Evolutionary conservation across 2,113 vertebrate genomes (phyloP), one percentile per base, ranked within the genome.

Genomic region (Ailuropoda melanoleuca): DNA sequence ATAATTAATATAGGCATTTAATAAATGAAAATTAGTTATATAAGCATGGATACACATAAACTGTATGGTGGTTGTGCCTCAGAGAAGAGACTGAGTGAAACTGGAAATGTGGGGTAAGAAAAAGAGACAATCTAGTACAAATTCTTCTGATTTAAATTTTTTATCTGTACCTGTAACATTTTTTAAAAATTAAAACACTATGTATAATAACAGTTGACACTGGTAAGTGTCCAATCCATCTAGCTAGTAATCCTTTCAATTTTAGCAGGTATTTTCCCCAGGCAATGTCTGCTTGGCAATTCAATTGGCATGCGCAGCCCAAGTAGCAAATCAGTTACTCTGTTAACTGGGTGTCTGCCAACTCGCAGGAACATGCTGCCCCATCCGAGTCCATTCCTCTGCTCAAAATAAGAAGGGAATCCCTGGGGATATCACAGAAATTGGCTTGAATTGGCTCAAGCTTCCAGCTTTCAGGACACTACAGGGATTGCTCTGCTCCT

Each of bases 401-500:
- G 62, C 88, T 92, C 95, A 97, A 83, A 96, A 98, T 85, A 95
- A 14, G 70, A 55, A 95, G 50, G 96, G 56, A 97, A 97, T 96
- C 95, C 93, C 94, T 34, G 55, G 70, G 62, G 90, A 95, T 72
- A 70, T 21, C 68, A 84, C 56, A 70, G 68, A 88, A 98, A 92
- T 93, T 77, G 75, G 55, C 56, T 60, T 39, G 75, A 72, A 26
- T 68, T 21, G 82, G n/a, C 58, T 70, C 39, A 14, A 43, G 37
- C 80, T 96, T 58, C 46, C 46, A 94, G 50, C 87, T 93, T 94
- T 68, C 34, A 70, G 75, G 53, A 92, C 46, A 48, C 29, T 75
- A 23, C 18, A 48, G 68, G 21, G 10, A 95, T 96, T 81, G 90
- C 70, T 94, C 94, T 95, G n/a, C 37, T 94, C 14, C 29, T 94